Conservation (phyloP, 2,888 invertebrate species). For the Ochropleura leucogaster region DNA sequence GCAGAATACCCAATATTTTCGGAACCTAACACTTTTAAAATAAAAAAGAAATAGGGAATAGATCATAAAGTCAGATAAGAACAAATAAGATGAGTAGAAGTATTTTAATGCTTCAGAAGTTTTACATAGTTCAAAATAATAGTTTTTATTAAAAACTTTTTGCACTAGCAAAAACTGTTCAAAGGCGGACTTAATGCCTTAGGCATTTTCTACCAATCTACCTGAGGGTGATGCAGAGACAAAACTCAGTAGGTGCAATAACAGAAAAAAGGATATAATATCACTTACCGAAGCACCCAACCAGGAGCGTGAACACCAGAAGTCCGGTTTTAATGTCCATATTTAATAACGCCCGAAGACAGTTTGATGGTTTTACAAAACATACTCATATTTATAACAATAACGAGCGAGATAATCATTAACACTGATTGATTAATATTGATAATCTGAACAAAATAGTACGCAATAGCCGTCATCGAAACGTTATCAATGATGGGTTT, state of each 20-base stretch:
- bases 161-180: no score
- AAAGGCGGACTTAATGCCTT: no score
- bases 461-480: constrained; percentile 15
- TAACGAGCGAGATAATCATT: constrained; percentile 27
- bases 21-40: background rate
- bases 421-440: constrained; percentile 37
- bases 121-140: background rate
- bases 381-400: constrained; percentile 46
- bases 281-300: constrained; percentile 74
- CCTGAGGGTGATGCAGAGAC: no score
- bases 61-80: background rate
- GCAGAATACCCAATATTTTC: background rate
- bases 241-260: no score
- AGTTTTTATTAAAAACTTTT: no score
- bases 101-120: background rate
- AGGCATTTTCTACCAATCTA: no score
- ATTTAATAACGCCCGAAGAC: constrained; percentile 50
- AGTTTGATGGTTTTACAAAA: constrained; percentile 18
- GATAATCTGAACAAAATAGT: constrained; percentile 26
- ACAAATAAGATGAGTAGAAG: background rate
- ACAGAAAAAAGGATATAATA: no score
- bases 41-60: background rate
- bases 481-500: constrained; percentile 12
- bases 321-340: constrained; percentile 67
- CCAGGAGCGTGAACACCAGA: constrained; percentile 70